These are phyloP conservation scores for Amblyopsis rosae DNA, from an alignment of 2,113 vertebrate genomes.

Conservation along the genomic window DNA sequence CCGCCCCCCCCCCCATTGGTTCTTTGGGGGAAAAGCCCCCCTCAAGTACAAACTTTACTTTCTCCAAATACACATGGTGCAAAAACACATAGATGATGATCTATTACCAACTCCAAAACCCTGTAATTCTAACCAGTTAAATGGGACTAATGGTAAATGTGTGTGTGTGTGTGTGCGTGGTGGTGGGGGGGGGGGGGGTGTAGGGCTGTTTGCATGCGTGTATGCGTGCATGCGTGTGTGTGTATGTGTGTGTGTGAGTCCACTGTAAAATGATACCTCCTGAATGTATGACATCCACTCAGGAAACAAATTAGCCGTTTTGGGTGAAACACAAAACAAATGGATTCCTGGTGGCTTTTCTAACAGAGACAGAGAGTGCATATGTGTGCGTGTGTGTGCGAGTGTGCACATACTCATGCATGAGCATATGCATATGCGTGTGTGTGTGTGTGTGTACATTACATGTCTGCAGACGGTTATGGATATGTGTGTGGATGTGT, in stretches of 20 bases:
- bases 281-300: conserved; percentile 54
- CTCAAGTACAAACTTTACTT: conserved; percentile 42
- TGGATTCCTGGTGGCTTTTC: conserved; percentile 27
- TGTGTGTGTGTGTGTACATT: not conserved
- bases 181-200: not conserved
- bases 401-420: not conserved
- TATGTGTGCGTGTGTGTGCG: not conserved
- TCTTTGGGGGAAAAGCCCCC: conserved; percentile 37
- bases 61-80: conserved; percentile 43
- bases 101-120: conserved; percentile 42
- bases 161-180: conserved; percentile 26
- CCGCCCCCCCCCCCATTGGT: too few relatives aligned
- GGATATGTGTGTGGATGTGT: not conserved
- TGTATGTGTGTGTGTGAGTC: conserved; percentile 22
- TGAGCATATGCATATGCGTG: not conserved
- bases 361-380: not conserved
- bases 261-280: conserved; percentile 55
- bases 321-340: conserved; percentile 34
- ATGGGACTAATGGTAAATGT: conserved; percentile 28
- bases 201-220: conserved; percentile 5
- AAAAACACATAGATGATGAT: conserved; percentile 33
- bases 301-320: conserved; percentile 56
- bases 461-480: not conserved
- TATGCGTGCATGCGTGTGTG: not conserved
- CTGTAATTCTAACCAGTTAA: conserved; percentile 60